Percentiles rank a stretch among this genome's conserved stretches.
Conservation (phyloP, 2,888 invertebrate genomes). For the Brachynemurus nebulosus region DNA sequence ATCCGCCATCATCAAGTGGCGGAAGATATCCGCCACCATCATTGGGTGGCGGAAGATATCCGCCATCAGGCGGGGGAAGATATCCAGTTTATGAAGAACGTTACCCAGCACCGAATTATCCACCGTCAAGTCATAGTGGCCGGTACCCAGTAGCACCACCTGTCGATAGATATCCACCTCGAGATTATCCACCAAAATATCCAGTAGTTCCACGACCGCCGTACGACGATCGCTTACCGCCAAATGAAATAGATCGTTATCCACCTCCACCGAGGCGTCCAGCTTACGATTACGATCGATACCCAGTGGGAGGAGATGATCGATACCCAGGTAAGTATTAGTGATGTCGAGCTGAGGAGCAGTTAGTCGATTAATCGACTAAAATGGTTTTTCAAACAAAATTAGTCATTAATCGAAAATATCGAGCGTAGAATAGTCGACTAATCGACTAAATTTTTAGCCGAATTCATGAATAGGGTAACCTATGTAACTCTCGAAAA, state of each 20-base stretch:
- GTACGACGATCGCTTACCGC: slow-evolving; percentile 27
- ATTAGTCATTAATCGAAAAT: too few species aligned
- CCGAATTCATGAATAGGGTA: too few species aligned
- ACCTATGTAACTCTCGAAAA: too few species aligned
- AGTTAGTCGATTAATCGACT: too few species aligned
- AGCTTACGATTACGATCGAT: slow-evolving; percentile 15
- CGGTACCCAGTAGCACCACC: slow-evolving; percentile 16
- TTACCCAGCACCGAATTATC: slow-evolving; percentile 33
- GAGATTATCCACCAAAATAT: slow-evolving; percentile 26
- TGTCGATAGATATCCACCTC: slow-evolving; percentile 31
- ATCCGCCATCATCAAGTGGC: slow-evolving; percentile 16
- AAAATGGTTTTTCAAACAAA: too few species aligned
- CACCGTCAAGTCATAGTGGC: slow-evolving; percentile 31
- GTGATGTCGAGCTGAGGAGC: too few species aligned
- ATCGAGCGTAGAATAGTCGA: too few species aligned
- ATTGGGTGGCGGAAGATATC: slow-evolving; percentile 27
- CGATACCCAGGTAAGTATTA: too few species aligned
- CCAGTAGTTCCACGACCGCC: slow-evolving; percentile 24
- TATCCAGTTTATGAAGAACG: slow-evolving; percentile 29
- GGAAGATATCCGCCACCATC: slow-evolving; percentile 33
- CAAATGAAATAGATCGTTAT: slow-evolving; percentile 27
- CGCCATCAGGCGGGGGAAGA: slow-evolving; percentile 16
- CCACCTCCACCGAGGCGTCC: slow-evolving; percentile 19
- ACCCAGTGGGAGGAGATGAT: slow-evolving; percentile 29
- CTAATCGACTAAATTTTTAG: too few species aligned